Base-by-base conservation (phyloP, 2,888 invertebrate genomes). In the Digitonthophagus gazella region DNA sequence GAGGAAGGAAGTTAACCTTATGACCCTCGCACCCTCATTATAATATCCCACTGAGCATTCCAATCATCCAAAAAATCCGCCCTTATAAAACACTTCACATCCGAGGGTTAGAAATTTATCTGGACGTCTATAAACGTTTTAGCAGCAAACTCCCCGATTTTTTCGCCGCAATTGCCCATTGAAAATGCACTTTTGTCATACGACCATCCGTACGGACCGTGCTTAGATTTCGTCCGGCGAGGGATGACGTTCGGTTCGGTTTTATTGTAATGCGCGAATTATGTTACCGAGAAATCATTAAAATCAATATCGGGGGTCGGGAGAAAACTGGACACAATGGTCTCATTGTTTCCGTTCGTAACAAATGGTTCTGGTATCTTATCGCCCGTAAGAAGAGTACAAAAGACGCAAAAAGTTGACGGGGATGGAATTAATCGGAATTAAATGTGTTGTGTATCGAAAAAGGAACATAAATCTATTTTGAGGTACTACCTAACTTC, bases 1-100 rank as follows among this genome's bases (percentile, higher is more conserved):
- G 76, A 74, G 76, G 75, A 77, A 77, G 77, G 77, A 78, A 80
- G 78, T 79, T 80, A 78, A 80, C 80, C 80, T 61, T 80, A 72
- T 78, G 77, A 79, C 78, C 78, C 74, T 67, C 63, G 44, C 44
- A 28, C 75, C 74, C 70, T 73, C 68, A 69, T 74, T 74, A 72
- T 73, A 73, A 71, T 74, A 74, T 72, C 75, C 73, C 73, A 73
- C 72, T 67, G 71, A 64, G 72, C 67, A 16, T 28, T 65, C 28
- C 67, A 71, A 64, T 28, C 54, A 58, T 15, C 67, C 69, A 73
- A 56, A 16, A 14, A 64, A 58, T 14, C 5, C 15, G 22, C 3
- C 15, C 64, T 11, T 16, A n/a, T n/a, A 1, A n/a, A 0, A 8
- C 22, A 0, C 19, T 19, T 0, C 5, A 14, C 11, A 15, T 68